phyloP scores from a whole-genome alignment of 2,797 vertebrate species.

The Rhinichthys osculus region DNA sequence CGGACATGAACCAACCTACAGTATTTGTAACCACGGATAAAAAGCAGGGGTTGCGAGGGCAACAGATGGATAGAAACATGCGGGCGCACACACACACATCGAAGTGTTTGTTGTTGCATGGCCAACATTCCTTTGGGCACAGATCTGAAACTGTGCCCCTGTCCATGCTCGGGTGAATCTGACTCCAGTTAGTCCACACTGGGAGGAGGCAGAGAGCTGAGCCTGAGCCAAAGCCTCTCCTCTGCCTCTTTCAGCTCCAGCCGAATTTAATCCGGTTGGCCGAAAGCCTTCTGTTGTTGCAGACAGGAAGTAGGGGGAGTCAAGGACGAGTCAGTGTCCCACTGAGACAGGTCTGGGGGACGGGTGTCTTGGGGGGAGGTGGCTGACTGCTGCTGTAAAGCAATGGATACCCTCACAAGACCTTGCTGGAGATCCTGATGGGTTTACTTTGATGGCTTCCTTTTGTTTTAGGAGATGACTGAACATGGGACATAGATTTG shows the following conservation, averaged over 20 bases:
- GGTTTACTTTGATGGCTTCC: constrained; percentile 7
- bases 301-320: constrained; percentile 55
- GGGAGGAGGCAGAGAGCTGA: constrained; percentile 33
- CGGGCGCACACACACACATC: background rate
- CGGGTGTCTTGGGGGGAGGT: constrained; percentile 5
- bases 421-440: constrained; percentile 8
- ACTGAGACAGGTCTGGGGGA: constrained; percentile 13
- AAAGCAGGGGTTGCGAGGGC: constrained; percentile 32
- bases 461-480: constrained; percentile 26
- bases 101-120: constrained; percentile 34
- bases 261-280: constrained; percentile 69
- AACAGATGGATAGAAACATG: constrained; percentile 42
- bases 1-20: constrained; percentile 23
- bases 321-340: constrained; percentile 66
- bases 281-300: constrained; percentile 62
- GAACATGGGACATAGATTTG: background rate
- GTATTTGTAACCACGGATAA: constrained; percentile 31
- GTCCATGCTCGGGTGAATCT: constrained; percentile 65
- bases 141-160: constrained; percentile 66
- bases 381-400: constrained; percentile 10
- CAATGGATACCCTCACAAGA: constrained; percentile 16
- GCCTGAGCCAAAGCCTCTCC: constrained; percentile 36
- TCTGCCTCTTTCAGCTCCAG: constrained; percentile 57
- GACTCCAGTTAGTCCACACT: constrained; percentile 49
- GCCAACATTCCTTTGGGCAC: constrained; percentile 38